Conservation (phyloP, 2,113 vertebrate species). For the Fulmarus glacialis region DNA sequence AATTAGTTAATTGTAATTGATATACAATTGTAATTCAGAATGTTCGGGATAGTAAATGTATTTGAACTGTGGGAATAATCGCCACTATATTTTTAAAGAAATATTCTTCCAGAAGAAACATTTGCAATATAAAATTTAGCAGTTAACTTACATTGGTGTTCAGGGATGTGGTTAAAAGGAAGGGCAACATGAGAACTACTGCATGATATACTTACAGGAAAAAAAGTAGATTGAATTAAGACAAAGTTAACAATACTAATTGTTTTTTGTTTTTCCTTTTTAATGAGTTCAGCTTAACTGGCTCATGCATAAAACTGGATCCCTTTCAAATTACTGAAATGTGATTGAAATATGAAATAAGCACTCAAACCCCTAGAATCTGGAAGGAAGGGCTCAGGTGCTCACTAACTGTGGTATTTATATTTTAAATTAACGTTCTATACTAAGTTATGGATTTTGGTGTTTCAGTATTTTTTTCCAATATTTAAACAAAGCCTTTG, state of each 20-base stretch:
- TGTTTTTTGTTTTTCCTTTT: slow-evolving; percentile 14
- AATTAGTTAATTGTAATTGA: background rate
- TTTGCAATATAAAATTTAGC: background rate
- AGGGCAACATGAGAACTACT: background rate
- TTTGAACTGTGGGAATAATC: background rate
- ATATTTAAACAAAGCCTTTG: slow-evolving; percentile 63
- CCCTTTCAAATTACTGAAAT: slow-evolving; percentile 2
- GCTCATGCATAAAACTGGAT: background rate
- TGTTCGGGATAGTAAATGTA: background rate
- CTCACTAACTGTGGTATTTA: background rate
- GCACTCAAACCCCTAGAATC: background rate
- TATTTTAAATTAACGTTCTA: slow-evolving; percentile 39
- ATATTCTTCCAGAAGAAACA: background rate
- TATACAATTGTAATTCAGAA: background rate
- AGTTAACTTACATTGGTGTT: background rate
- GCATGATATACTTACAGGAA: background rate
- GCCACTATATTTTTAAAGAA: background rate
- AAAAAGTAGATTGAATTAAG: background rate
- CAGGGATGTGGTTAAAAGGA: background rate
- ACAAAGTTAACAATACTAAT: background rate
- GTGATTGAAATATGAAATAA: slow-evolving; percentile 11
- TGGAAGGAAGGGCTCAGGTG: background rate
- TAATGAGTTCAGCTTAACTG: slow-evolving; percentile 9
- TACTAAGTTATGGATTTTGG: slow-evolving; percentile 6
- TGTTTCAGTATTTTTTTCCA: background rate